phyloP scores from a whole-genome alignment of 2,797 vertebrate genomes.

The Ctenosaura bakeri region DNA sequence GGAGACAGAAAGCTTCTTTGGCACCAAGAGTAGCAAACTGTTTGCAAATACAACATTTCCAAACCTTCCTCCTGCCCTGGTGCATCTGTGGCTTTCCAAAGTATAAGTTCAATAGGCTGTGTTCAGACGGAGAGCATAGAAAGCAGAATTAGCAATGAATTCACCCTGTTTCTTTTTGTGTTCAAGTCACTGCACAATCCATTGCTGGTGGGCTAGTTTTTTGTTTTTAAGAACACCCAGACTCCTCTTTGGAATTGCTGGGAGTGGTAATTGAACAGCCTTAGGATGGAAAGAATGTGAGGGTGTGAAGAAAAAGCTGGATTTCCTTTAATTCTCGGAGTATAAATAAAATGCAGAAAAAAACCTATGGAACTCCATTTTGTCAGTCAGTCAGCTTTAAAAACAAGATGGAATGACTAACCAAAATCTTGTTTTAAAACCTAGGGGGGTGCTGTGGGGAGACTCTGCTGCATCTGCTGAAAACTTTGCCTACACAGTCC shows the following conservation, averaged over 20 bases:
- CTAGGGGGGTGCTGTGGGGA: conserved; percentile 36
- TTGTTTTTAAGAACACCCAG: background rate
- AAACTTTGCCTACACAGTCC: background rate
- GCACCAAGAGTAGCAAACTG: background rate
- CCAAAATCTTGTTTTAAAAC: conserved; percentile 14
- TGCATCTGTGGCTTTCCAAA: conserved; percentile 18
- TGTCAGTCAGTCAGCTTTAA: background rate
- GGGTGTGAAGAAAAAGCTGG: conserved; percentile 57
- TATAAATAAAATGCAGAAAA: conserved; percentile 72
- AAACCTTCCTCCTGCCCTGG: conserved; percentile 18
- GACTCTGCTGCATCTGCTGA: background rate
- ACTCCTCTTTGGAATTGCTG: conserved; percentile 27
- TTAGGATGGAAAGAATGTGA: conserved; percentile 55
- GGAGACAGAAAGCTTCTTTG: conserved; percentile 11
- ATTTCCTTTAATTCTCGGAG: conserved; percentile 68
- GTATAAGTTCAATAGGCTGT: conserved; percentile 61
- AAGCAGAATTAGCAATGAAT: conserved; percentile 6
- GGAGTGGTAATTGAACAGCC: conserved; percentile 56
- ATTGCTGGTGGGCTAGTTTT: background rate
- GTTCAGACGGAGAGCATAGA: conserved; percentile 39
- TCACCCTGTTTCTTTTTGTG: background rate
- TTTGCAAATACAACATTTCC: conserved; percentile 37
- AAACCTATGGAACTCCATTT: conserved; percentile 62
- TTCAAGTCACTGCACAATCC: conserved; percentile 11
- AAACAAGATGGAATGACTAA: no score